phyloP scores from a whole-genome alignment of 1,140 invertebrate species.

The Orussus abietinus region DNA sequence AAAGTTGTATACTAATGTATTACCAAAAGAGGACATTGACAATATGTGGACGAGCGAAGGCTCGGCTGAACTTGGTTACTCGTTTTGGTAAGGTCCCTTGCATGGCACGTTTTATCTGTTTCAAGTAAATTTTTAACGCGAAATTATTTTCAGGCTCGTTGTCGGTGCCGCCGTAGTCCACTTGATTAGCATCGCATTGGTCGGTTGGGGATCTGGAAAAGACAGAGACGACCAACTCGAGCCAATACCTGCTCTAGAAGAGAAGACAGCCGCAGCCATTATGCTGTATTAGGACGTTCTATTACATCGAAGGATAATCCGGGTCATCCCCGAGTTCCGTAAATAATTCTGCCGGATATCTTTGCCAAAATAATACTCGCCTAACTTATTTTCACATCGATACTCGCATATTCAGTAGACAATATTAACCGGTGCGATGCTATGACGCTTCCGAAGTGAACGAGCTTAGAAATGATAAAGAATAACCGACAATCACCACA shows the following conservation, averaged over 20 bases:
- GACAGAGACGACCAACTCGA: slow-evolving; percentile 59
- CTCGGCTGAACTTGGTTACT: slow-evolving; percentile 67
- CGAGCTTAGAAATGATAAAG: no score
- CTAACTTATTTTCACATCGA: no score
- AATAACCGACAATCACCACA: no score
- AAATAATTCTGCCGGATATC: no score
- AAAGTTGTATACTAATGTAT: slow-evolving; percentile 71
- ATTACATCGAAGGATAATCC: no score
- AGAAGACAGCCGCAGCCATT: slow-evolving; percentile 79
- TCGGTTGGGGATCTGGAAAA: slow-evolving; percentile 69
- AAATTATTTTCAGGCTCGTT: slow-evolving; percentile 62
- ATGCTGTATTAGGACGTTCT: slow-evolving; percentile 84
- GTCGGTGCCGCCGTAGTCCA: slow-evolving; percentile 68
- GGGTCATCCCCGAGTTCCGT: no score
- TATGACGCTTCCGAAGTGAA: no score
- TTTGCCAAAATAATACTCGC: no score
- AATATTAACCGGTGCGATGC: no score
- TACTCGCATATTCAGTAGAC: no score
- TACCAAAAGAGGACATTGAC: slow-evolving; percentile 69
- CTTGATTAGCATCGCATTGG: slow-evolving; percentile 70
- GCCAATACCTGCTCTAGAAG: slow-evolving; percentile 67
- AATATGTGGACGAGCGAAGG: slow-evolving; percentile 71
- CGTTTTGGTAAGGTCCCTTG: slow-evolving; percentile 64
- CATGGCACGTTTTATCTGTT: slow-evolving; percentile 1
- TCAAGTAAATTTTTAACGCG: not conserved